Base-by-base conservation (phyloP, 2,797 vertebrate species). In the Tangara arthus region DNA sequence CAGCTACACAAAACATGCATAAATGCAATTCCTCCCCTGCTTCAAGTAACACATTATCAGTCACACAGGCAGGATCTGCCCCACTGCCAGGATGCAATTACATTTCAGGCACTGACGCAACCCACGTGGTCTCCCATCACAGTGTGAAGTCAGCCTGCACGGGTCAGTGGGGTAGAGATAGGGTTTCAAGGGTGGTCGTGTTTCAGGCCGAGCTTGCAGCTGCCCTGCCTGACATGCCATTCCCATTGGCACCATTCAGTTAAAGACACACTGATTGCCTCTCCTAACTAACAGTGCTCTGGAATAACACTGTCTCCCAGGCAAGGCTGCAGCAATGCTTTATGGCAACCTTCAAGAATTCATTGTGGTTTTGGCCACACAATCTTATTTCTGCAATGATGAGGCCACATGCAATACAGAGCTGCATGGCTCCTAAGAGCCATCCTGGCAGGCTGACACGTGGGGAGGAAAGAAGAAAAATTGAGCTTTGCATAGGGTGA, bases 121-220 rank as follows among this genome's bases (percentile, higher is more conserved):
- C 59, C 85, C 16, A 11, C 39, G 22, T 11, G 11, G 87, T 68
- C 93, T 90, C 85, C 73, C 69, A 60, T 41, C 65, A 68, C 72
- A 82, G 82, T 6, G n/a, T 82, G 95, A 96, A 91, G 85, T 81
- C 89, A 90, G 93, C 59, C 82, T 34, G 82, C 91, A 61, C 7
- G 23, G 91, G 91, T 83, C 93, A 92, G 79, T 75, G 85, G 88
- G 81, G 92, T 82, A 85, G 69, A 90, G 98, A 97, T 97, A 94
- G 93, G 87, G 96, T 97, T 97, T 97, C 97, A 95, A 84, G 55
- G 61, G 80, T 95, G 98, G 97, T 99, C 95, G 42, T 96, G 93
- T 98, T 98, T 98, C 98, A 98, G 96, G 94, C 87, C 52, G 20
- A 93, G 97, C 92, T 71, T 84, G 92, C 90, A 94, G 87, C 82